Conservation (phyloP, 2,113 vertebrate species). For the Turnix velox region DNA sequence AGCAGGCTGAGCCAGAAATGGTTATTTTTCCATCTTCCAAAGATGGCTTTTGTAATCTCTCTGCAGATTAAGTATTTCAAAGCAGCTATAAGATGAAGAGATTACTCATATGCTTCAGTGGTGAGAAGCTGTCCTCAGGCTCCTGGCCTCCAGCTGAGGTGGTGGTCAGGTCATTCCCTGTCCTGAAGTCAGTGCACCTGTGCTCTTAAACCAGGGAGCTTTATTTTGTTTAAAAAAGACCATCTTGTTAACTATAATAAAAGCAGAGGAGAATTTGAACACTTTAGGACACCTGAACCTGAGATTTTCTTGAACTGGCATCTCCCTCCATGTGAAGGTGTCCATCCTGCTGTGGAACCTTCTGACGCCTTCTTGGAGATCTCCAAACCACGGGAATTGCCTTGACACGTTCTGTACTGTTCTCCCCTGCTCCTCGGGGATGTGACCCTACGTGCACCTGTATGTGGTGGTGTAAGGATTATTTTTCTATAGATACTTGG, state of each 20-base stretch:
- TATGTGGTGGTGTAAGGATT: neutral
- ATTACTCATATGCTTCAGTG: neutral
- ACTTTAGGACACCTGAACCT: neutral
- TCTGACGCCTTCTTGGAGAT: rapidly evolving
- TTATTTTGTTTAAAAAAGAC: neutral
- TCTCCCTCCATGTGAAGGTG: neutral
- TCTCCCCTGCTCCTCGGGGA: rapidly evolving
- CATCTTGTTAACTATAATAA: neutral
- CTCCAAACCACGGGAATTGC: neutral
- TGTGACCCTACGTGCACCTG: neutral
- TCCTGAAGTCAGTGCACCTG: neutral
- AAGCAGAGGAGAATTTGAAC: neutral
- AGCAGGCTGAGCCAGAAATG: neutral
- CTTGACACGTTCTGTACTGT: rapidly evolving
- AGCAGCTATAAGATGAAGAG: neutral
- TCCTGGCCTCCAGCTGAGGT: neutral
- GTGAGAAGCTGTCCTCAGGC: neutral
- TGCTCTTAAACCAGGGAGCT: neutral
- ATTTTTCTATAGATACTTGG: neutral
- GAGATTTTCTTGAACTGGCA: neutral
- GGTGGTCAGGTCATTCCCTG: neutral
- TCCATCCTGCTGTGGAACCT: neutral
- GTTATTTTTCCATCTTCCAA: neutral
- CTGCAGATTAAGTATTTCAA: neutral
- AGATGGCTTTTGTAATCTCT: neutral